phyloP scores from a whole-genome alignment of 2,797 vertebrate species.

The Acanthurus lineatus region DNA sequence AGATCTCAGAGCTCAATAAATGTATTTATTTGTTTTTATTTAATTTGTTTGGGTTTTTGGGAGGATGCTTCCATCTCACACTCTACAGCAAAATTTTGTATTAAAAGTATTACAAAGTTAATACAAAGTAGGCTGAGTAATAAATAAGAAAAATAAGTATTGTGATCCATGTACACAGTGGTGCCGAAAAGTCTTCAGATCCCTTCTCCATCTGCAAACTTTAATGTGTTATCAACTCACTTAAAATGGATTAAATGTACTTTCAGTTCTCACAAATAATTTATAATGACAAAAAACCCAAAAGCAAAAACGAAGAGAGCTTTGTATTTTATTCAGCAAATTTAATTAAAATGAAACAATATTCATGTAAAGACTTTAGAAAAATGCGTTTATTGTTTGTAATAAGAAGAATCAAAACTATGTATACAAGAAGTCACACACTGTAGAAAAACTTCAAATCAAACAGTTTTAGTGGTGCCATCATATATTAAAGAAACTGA shows the following conservation, averaged over 20 bases:
- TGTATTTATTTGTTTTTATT: not conserved
- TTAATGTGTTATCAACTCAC: not conserved
- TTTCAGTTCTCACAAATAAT: not conserved
- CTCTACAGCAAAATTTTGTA: too few species aligned
- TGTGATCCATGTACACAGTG: not conserved
- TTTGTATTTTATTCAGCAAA: not conserved
- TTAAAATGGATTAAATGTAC: not conserved
- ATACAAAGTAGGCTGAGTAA: not conserved
- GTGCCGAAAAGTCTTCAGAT: not conserved
- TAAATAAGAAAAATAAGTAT: too few species aligned
- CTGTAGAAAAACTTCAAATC: too few species aligned
- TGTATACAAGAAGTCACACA: too few species aligned
- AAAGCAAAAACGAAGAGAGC: not conserved
- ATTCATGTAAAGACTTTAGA: too few species aligned
- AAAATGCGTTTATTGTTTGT: too few species aligned
- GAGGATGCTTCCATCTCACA: too few species aligned
- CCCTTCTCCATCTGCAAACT: not conserved
- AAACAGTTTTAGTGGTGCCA: too few species aligned
- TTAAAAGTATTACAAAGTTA: not conserved
- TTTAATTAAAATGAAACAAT: not conserved
- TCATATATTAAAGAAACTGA: too few species aligned
- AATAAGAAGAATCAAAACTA: too few species aligned
- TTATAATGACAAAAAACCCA: not conserved
- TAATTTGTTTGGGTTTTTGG: not conserved
- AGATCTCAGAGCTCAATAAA: constrained; percentile 8